These are phyloP conservation scores for Chrysocyon brachyurus DNA, from an alignment of 2,797 vertebrate species.

Conservation along the genomic window DNA sequence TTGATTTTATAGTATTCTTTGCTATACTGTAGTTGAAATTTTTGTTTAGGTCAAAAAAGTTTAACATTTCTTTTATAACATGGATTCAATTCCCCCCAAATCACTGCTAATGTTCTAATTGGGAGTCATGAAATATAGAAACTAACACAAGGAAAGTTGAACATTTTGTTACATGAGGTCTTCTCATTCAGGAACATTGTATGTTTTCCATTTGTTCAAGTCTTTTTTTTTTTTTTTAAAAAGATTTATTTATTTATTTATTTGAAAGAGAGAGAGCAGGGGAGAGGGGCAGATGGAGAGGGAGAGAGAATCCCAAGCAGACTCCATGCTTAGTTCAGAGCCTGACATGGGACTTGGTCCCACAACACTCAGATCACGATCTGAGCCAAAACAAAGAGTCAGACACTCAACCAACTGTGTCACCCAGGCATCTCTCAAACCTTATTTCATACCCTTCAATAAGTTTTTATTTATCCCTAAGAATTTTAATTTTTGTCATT, in stretches of 20 bases:
- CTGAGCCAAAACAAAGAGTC: not conserved
- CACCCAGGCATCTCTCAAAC: not conserved
- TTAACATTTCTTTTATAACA: not conserved
- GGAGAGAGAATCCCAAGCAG: not conserved
- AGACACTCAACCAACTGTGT: not conserved
- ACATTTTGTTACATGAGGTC: not conserved
- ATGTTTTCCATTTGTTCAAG: not conserved
- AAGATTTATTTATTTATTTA: not conserved
- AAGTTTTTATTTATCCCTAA: not conserved
- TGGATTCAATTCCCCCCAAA: not conserved
- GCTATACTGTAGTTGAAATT: not conserved
- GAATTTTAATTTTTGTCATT: not conserved
- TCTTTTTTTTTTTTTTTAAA: not conserved
- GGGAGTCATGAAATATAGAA: not conserved
- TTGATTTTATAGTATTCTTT: constrained; percentile 37
- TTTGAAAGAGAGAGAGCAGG: not conserved
- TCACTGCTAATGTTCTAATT: not conserved
- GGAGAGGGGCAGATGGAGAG: not conserved
- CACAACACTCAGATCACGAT: not conserved
- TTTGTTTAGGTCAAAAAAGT: not conserved
- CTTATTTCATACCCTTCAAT: not conserved
- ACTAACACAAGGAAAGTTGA: not conserved
- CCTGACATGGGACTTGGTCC: not conserved
- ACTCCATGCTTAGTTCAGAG: not conserved
- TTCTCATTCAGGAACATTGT: not conserved